Conservation (phyloP, 2,113 vertebrate species). For the Pluvialis apricaria region DNA sequence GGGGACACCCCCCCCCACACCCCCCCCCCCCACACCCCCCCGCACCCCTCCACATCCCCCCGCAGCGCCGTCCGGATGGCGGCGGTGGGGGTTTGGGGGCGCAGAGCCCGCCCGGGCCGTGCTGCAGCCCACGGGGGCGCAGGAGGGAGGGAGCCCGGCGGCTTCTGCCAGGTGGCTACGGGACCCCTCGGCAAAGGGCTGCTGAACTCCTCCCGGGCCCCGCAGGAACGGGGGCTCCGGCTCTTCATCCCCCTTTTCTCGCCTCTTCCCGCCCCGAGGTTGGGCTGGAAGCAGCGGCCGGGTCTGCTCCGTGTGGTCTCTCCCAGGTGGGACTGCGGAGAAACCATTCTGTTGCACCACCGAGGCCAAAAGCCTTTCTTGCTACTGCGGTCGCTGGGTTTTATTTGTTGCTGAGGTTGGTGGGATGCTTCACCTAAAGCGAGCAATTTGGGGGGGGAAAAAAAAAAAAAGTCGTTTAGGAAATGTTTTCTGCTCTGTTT, state of each 20-base stretch:
- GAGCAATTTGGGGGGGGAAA: too few species aligned
- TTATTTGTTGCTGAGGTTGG: rapidly evolving
- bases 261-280: neutral
- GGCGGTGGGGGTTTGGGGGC: too few species aligned
- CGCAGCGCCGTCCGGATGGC: neutral
- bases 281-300: rapidly evolving
- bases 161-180: rapidly evolving
- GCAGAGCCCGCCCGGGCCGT: rapidly evolving
- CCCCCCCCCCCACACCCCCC: too few species aligned
- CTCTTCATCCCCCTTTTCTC: neutral
- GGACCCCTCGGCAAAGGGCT: too few species aligned
- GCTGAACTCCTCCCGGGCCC: rapidly evolving
- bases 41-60: too few species aligned
- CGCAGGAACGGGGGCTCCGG: neutral
- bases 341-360: neutral
- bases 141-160: neutral
- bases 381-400: neutral
- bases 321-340: conserved; percentile 31
- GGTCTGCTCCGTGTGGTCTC: neutral
- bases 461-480: neutral
- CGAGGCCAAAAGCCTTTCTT: rapidly evolving
- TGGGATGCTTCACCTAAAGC: neutral
- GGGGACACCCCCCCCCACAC: too few species aligned
- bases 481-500: neutral
- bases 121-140: neutral